Evolutionary conservation across 2,888 invertebrate species (phyloP).

Genomic region (Alentia gelatinosa): DNA sequence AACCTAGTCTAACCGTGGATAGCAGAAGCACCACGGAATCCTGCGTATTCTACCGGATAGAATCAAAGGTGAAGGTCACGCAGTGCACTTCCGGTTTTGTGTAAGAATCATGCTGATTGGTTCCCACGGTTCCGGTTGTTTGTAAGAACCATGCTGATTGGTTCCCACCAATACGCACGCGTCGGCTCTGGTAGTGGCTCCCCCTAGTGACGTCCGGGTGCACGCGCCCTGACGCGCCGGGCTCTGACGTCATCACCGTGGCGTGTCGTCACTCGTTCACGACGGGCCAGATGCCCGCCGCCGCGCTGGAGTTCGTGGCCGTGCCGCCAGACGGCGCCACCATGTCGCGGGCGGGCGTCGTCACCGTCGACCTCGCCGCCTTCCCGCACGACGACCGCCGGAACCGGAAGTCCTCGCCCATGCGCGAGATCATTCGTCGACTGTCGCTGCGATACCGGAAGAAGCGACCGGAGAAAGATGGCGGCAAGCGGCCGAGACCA

Average conservation of each 20-base stretch:
- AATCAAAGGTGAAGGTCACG: too few relatives aligned
- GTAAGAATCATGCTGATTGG: too few relatives aligned
- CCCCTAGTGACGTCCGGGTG: too few relatives aligned
- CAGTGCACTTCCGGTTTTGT: too few relatives aligned
- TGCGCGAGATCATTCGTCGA: constrained; percentile 60
- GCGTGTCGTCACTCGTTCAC: background rate
- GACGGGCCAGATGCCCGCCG: background rate
- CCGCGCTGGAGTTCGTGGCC: background rate
- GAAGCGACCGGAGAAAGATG: constrained; percentile 51
- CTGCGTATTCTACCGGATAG: too few relatives aligned
- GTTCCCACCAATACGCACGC: too few relatives aligned
- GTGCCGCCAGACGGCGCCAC: background rate
- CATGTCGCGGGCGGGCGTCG: constrained; percentile 37
- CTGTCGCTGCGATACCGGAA: constrained; percentile 59
- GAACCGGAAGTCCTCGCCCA: constrained; percentile 21
- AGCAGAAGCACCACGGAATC: too few relatives aligned
- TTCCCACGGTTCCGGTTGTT: too few relatives aligned
- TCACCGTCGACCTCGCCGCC: background rate
- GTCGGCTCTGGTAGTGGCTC: too few relatives aligned
- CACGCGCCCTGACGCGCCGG: background rate
- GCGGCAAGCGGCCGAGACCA: constrained; percentile 34
- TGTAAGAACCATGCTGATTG: too few relatives aligned
- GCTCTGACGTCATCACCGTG: background rate
- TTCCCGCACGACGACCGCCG: background rate
- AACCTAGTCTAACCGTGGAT: too few relatives aligned